Evolutionary conservation across 2,888 invertebrate genomes (phyloP), one percentile per base, ranked within the genome.

Genomic region (Lobophora halterata): DNA sequence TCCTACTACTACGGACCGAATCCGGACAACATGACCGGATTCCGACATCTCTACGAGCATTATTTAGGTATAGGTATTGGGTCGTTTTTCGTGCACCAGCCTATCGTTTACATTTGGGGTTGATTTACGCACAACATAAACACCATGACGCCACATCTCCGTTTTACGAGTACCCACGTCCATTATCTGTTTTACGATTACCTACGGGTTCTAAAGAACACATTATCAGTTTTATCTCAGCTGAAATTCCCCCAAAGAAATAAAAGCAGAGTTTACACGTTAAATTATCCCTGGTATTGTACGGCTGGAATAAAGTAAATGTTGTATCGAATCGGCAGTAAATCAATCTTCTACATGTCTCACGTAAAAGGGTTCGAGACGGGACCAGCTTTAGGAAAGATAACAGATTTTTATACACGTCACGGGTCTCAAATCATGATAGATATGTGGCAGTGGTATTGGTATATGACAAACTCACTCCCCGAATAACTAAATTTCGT

Each of bases 201-300:
- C 56, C 54, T 62, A 73, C 77, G 75, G 37, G 30, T 26, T 37
- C 29, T 77, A 79, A 81, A 81, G 67, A 65, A 74, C 76, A 71
- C 77, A 81, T 82, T 83, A 83, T 80, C 79, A 71, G 61, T 72
- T 79, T 82, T 82, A 85, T 82, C 79, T 72, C 68, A 72, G 71
- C 77, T 76, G 69, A 78, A 81, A 72, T 60, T 66, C 46, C 57
- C 68, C 69, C 79, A 82, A 80, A 78, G 74, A 79, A 77, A 85
- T 86, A 86, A 83, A 83, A 73, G 71, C 66, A 63, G 61, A 70
- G 74, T 80, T 76, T 74, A 71, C 70, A 61, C 68, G 71, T 67
- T 53, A 85, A 81, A 85, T 83, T 82, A 82, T 78, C 64, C 67
- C 33, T 58, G 58, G 66, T 70, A 78, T 79, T 82, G 79, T 79